A percentile compares a stretch with the other conserved stretches of the same genome.
These are phyloP conservation scores for Gallinago jamesoni DNA, from an alignment of 2,113 vertebrate species.

Conservation along the genomic window DNA sequence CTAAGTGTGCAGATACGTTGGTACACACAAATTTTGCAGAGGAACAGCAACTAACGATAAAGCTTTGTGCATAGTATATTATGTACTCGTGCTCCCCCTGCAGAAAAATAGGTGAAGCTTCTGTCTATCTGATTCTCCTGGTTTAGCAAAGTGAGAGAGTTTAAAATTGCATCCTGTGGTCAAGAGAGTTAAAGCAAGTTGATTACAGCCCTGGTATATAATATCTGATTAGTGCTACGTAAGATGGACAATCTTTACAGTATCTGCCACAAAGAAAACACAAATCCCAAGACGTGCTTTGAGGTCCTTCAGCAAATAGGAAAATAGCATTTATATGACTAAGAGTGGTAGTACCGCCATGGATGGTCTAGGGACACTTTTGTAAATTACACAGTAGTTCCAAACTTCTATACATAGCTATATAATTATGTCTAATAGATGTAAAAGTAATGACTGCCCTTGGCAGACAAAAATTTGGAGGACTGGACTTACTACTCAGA, in stretches of 20 bases:
- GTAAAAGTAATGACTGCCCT: not conserved
- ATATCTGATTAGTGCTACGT: not conserved
- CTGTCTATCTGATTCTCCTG: not conserved
- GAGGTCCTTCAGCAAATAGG: not conserved
- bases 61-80: not conserved
- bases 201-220: not conserved
- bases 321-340: not conserved
- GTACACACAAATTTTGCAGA: not conserved
- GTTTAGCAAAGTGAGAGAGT: not conserved
- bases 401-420: not conserved
- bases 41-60: not conserved
- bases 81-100: conserved; percentile 12
- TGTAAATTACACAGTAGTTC: not conserved
- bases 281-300: not conserved
- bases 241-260: not conserved
- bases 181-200: not conserved
- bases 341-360: not conserved
- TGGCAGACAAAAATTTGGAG: not conserved
- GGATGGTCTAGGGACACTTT: not conserved
- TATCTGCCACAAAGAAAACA: not conserved
- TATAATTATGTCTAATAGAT: not conserved
- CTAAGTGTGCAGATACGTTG: accelerated
- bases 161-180: not conserved
- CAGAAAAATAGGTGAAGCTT: not conserved
- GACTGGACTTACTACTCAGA: not conserved